These are phyloP conservation scores for Ctenosaura bakeri DNA, from an alignment of 2,797 vertebrate genomes.

Conservation along the genomic window DNA sequence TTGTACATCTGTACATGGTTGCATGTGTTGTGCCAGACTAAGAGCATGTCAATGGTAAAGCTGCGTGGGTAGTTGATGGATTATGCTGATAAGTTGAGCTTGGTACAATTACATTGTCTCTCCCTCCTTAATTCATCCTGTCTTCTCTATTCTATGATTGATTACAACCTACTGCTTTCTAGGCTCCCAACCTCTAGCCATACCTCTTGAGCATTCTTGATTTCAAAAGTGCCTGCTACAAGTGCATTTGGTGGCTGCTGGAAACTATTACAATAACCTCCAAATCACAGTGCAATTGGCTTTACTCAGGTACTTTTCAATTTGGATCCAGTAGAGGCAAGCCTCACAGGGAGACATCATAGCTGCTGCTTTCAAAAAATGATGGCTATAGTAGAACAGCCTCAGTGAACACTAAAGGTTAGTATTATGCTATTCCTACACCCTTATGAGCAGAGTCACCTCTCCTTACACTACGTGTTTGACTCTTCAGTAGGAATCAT, in stretches of 20 bases:
- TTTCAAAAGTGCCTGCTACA: neutral
- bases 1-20: neutral
- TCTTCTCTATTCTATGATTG: neutral
- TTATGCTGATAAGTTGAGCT: neutral
- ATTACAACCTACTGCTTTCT: neutral
- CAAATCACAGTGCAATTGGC: neutral
- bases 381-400: neutral
- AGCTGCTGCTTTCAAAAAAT: neutral
- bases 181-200: neutral
- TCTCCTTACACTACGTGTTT: neutral
- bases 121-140: neutral
- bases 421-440: too few relatives aligned
- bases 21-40: neutral
- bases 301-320: constrained; percentile 14
- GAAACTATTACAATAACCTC: neutral
- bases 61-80: neutral
- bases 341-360: neutral
- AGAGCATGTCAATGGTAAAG: neutral
- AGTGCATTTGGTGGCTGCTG: neutral
- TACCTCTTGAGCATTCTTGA: neutral
- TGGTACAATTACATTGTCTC: neutral
- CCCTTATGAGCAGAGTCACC: neutral
- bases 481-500: neutral
- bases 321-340: neutral
- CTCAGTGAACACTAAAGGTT: neutral